These are phyloP conservation scores for Sebastes steindachneri DNA, from an alignment of 2,797 vertebrate genomes.

Conservation along the genomic window DNA sequence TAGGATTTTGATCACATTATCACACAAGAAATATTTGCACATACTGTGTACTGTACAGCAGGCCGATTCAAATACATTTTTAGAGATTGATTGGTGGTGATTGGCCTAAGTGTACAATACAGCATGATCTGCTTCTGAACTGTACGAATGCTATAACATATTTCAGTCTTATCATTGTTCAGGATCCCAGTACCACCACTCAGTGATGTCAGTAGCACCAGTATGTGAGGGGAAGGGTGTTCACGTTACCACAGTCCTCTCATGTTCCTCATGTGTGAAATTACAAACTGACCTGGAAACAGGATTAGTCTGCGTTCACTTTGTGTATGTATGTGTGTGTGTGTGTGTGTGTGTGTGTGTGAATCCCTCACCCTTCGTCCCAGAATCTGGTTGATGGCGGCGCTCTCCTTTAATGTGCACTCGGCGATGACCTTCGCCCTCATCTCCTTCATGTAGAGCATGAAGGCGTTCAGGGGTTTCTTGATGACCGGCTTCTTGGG, in stretches of 20 bases:
- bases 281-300: conserved; percentile 44
- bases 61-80: too few species aligned
- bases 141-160: neutral
- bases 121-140: neutral
- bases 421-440: conserved; percentile 97
- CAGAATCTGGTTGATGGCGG: conserved; percentile 98
- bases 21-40: too few species aligned
- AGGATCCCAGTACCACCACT: neutral
- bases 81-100: too few species aligned
- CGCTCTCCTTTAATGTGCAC: conserved; percentile 98
- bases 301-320: conserved; percentile 31
- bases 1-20: too few species aligned
- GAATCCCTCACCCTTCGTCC: conserved; percentile 90
- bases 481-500: conserved; percentile 98
- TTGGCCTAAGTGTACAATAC: neutral
- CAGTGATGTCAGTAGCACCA: conserved; percentile 3
- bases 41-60: too few species aligned
- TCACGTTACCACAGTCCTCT: conserved; percentile 34
- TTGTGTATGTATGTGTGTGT: neutral
- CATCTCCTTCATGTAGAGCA: conserved; percentile 99
- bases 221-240: conserved; percentile 12
- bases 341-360: neutral
- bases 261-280: conserved; percentile 63
- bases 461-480: conserved; percentile 98
- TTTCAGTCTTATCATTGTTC: neutral